Evolutionary conservation across 2,797 vertebrate genomes (phyloP).

Genomic region (Pseudomugil gertrudae): DNA sequence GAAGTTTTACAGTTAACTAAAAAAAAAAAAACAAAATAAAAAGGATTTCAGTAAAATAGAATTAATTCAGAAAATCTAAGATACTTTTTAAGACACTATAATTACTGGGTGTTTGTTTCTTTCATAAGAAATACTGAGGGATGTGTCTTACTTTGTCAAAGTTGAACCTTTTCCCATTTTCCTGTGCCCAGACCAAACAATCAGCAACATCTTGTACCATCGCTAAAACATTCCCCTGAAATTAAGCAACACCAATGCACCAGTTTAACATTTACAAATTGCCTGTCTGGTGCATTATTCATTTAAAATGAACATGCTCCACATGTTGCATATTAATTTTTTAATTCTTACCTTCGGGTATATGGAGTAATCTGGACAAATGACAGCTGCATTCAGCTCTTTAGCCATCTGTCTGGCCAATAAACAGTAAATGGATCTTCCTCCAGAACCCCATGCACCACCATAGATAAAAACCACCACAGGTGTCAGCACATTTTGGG

Average conservation of each 20-base stretch:
- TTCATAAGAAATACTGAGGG: not conserved
- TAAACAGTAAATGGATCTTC: constrained; percentile 80
- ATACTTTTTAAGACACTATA: not conserved
- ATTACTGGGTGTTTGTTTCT: not conserved
- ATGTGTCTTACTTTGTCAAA: constrained; percentile 73
- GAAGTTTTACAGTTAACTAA: not conserved
- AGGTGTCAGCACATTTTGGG: constrained; percentile 30
- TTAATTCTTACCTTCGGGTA: constrained; percentile 78
- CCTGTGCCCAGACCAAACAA: constrained; percentile 78
- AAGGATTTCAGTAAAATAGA: not conserved
- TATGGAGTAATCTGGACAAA: constrained; percentile 83
- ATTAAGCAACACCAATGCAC: constrained; percentile 32
- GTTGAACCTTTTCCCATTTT: constrained; percentile 70
- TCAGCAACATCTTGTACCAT: constrained; percentile 83
- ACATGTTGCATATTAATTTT: not conserved
- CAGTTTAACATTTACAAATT: constrained; percentile 10
- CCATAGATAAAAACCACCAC: constrained; percentile 82
- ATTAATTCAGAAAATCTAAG: not conserved
- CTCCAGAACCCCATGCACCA: constrained; percentile 81
- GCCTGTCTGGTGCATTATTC: not conserved
- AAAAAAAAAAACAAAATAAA: not conserved
- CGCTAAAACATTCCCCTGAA: constrained; percentile 79
- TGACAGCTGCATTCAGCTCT: constrained; percentile 75
- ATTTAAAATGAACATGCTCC: not conserved
- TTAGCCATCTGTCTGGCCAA: constrained; percentile 79